These are phyloP conservation scores for Delia radicum DNA, from an alignment of 1,140 invertebrate species.

Conservation along the genomic window DNA sequence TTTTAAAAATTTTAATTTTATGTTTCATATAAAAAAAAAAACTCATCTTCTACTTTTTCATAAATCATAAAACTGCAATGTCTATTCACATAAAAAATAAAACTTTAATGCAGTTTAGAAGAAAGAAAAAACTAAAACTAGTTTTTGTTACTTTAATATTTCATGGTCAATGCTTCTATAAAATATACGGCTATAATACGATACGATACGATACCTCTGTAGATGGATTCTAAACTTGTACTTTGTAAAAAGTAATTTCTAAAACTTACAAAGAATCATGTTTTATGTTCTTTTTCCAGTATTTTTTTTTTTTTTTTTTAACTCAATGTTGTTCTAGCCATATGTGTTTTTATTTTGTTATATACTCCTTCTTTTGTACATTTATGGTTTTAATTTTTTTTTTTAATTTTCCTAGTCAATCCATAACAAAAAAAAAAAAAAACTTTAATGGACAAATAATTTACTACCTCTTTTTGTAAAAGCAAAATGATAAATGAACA, in stretches of 20 bases:
- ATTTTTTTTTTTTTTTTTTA: not conserved
- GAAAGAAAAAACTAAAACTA: not conserved
- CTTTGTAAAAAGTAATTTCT: not conserved
- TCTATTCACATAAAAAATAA: not conserved
- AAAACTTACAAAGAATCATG: not conserved
- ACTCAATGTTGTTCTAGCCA: not conserved
- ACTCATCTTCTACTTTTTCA: too few relatives aligned
- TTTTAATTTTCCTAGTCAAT: not conserved
- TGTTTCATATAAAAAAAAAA: not conserved
- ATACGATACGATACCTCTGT: too few relatives aligned
- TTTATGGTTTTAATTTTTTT: not conserved
- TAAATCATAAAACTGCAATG: not conserved
- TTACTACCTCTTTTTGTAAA: not conserved
- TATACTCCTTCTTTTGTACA: not conserved
- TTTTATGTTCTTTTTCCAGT: not conserved
- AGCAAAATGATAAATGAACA: not conserved
- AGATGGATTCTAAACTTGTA: not conserved
- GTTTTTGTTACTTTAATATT: not conserved
- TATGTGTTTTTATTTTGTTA: not conserved
- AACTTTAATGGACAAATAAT: not conserved
- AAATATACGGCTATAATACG: not conserved
- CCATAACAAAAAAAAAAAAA: not conserved
- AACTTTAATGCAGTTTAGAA: not conserved
- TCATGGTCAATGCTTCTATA: conserved; percentile 4
- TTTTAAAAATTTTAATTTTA: too few relatives aligned